Conservation (phyloP, 2,113 vertebrate genomes). For the Dipodomys merriami region DNA sequence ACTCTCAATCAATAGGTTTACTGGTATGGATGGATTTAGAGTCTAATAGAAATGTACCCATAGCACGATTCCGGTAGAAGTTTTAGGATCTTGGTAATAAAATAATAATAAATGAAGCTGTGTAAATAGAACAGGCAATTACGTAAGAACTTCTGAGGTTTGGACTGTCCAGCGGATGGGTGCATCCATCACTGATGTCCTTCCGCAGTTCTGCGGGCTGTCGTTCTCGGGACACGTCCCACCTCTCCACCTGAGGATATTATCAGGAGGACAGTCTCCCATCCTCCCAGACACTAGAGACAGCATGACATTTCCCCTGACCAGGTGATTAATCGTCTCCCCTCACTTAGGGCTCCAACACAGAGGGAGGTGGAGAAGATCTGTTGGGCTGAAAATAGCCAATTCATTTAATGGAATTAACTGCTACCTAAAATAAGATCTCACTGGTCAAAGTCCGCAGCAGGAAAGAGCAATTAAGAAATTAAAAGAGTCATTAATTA, state of each 20-base stretch:
- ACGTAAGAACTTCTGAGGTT: neutral
- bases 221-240: slow-evolving; percentile 1
- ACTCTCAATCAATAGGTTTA: neutral
- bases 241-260: neutral
- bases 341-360: neutral
- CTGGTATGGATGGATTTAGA: slow-evolving; percentile 3
- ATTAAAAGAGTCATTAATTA: slow-evolving; percentile 45
- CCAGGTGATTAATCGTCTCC: neutral
- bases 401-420: slow-evolving; percentile 66
- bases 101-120: slow-evolving; percentile 34
- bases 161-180: neutral
- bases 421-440: slow-evolving; percentile 56
- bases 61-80: neutral
- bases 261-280: slow-evolving; percentile 13
- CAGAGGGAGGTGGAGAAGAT: slow-evolving; percentile 15
- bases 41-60: neutral
- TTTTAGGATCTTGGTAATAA: slow-evolving; percentile 43
- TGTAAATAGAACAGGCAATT: neutral
- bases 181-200: neutral
- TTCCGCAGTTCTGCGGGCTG: neutral
- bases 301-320: slow-evolving; percentile 20
- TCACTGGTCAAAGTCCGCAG: slow-evolving; percentile 44
- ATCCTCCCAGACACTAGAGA: slow-evolving; percentile 21
- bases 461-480: slow-evolving; percentile 62
- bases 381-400: slow-evolving; percentile 50